Base-by-base conservation (phyloP, 2,888 invertebrate species). In the Amiota mariae region DNA sequence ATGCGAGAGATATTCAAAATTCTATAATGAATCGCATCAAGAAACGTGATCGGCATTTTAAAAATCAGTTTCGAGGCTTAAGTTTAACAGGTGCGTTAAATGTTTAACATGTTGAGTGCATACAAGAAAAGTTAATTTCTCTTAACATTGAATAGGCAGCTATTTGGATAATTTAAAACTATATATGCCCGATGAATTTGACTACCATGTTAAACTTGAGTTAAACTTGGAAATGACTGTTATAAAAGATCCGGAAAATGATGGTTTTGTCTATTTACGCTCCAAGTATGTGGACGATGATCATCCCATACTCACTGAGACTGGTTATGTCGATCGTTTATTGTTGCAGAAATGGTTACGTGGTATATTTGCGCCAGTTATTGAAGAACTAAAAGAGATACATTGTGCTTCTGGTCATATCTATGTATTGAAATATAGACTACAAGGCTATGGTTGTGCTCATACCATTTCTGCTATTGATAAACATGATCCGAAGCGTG, bases 341-440 rank as follows among this genome's bases (percentile, higher is more conserved):
- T 72, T 77, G 11, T 47, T 88, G 9, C 85, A 86, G n/a, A 18
- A 20, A 9, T 88, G 87, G 87, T 72, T 87, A 0, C 77, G 81
- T 12, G 46, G 61, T 1, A 79, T 71, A 59, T 75, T 82, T 1
- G n/a, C 10, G 1, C 64, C 66, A 1, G 75, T 76, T 0, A 36
- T 36, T 36, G 36, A 36, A 2, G 36, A 36, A 36, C 77, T 84
- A 63, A 68, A 70, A 0, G 70, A 78, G 20, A 2, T 82, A 3
- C 18, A 8, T 0, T 77, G 79, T 68, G 2, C 8, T 0, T 46
- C 48, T 0, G 51, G 63, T 0, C 74, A 79, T 2, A 46, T 12
- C 0, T 84, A 81, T 57, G 59, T 49, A 1, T 13, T 84, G 13
- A 64, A 72, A 2, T 82, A 82, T 24, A 71, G 51, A 6, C 11